phyloP scores from a whole-genome alignment of 2,888 invertebrate genomes.

The Brachyopa scutellaris region DNA sequence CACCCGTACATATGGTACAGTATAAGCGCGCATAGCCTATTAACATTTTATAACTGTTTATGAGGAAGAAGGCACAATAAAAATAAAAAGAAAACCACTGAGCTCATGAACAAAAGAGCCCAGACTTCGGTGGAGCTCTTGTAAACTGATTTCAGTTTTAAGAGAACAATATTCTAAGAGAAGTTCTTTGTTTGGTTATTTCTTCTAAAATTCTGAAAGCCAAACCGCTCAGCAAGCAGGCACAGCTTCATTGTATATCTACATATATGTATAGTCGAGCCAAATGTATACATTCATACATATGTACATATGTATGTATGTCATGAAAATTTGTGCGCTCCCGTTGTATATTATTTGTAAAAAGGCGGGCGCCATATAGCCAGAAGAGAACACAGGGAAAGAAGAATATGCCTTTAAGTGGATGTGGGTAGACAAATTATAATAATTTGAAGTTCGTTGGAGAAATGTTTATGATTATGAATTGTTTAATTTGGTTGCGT shows the following conservation, averaged over 20 bases:
- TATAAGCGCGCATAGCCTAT: conserved; percentile 16
- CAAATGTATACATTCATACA: conserved; percentile 1
- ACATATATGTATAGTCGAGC: conserved; percentile 15
- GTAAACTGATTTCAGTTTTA: conserved; percentile 1
- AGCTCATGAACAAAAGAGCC: neutral
- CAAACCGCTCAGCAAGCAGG: conserved; percentile 1
- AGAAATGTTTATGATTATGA: conserved; percentile 51
- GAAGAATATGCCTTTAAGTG: conserved; percentile 45
- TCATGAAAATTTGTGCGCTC: neutral
- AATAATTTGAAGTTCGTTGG: conserved; percentile 57
- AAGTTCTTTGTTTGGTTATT: conserved; percentile 26
- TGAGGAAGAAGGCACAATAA: conserved; percentile 10
- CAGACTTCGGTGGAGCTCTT: too few species aligned
- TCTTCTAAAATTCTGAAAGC: conserved; percentile 23
- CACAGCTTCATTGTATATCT: neutral
- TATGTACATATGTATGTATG: too few species aligned
- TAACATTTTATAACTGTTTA: conserved; percentile 59
- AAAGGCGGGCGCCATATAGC: neutral
- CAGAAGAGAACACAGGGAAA: neutral
- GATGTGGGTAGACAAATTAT: conserved; percentile 63
- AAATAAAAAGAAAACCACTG: neutral
- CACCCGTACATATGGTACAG: neutral
- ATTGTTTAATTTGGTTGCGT: conserved; percentile 48
- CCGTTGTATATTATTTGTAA: neutral
- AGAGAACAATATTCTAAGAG: conserved; percentile 25